phyloP scores from a whole-genome alignment of 2,797 vertebrate genomes.

The Gallinago stenura region DNA sequence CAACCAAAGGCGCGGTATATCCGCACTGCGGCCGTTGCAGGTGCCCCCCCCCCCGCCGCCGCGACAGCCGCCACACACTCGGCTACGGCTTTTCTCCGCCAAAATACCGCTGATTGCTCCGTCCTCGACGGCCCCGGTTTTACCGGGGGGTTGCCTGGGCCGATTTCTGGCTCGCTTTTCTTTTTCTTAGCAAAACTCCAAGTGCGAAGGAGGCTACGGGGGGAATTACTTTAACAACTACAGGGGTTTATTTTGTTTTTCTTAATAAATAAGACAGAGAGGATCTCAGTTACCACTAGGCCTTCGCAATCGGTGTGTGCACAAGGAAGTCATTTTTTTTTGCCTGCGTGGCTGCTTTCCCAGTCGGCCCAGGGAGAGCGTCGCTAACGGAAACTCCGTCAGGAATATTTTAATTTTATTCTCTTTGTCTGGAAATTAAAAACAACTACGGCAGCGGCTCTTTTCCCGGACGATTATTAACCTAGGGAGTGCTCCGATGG shows the following conservation, averaged over 20 bases:
- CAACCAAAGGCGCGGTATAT: neutral
- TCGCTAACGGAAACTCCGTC: slow-evolving; percentile 25
- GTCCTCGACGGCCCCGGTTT: neutral
- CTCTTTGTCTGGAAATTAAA: neutral
- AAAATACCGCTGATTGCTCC: neutral
- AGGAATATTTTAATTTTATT: slow-evolving; percentile 22
- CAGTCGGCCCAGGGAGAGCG: neutral
- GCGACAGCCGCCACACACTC: fast-evolving
- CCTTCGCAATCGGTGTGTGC: neutral
- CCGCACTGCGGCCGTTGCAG: neutral
- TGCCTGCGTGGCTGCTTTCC: neutral
- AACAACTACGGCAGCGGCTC: neutral
- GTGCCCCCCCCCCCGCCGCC: neutral
- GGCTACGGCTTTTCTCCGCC: neutral
- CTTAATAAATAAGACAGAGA: neutral
- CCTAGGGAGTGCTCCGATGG: neutral
- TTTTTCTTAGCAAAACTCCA: neutral
- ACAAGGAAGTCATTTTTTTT: neutral
- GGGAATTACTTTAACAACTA: neutral
- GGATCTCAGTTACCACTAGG: neutral
- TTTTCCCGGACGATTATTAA: neutral
- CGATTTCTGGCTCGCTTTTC: neutral
- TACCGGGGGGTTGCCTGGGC: neutral
- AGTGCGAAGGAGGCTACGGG: neutral
- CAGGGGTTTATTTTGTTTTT: neutral